Conservation (phyloP, 2,888 invertebrate species). For the Laothoe populi region DNA sequence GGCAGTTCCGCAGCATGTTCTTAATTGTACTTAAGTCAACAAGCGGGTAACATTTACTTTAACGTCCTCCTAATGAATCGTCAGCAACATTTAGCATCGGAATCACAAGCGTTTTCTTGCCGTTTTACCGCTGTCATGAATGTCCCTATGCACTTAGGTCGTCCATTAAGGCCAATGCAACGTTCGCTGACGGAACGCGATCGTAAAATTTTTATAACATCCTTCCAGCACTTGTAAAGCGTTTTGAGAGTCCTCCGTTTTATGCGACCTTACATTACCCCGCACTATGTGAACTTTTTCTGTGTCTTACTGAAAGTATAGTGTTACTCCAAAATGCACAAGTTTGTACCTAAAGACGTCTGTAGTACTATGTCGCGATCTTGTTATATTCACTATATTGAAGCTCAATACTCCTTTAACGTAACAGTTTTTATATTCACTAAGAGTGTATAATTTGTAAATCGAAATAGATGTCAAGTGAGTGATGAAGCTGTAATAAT, state of each 20-base stretch:
- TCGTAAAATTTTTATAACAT: constrained; percentile 84
- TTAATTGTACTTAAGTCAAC: constrained; percentile 31
- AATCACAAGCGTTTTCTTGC: constrained; percentile 60
- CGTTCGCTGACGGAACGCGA: constrained; percentile 79
- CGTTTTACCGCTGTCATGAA: constrained; percentile 75
- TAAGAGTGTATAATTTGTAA: not conserved
- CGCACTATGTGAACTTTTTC: constrained; percentile 60
- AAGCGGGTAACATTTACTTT: constrained; percentile 32
- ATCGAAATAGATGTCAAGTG: too few species aligned
- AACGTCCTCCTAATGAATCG: constrained; percentile 57
- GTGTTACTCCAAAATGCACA: constrained; percentile 51
- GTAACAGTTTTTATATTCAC: constrained; percentile 31
- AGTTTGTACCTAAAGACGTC: constrained; percentile 62
- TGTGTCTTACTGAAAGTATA: constrained; percentile 52
- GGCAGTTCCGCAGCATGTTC: constrained; percentile 14
- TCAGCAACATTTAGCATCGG: constrained; percentile 54
- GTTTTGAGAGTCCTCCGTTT: constrained; percentile 77
- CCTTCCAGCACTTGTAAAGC: constrained; percentile 84
- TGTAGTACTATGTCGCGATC: constrained; percentile 47
- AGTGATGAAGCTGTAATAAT: too few species aligned
- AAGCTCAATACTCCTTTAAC: constrained; percentile 50
- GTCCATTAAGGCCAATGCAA: constrained; percentile 82
- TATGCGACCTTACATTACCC: constrained; percentile 74
- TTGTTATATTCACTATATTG: constrained; percentile 55
- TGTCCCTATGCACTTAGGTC: constrained; percentile 83